Conservation (phyloP, 2,888 invertebrate genomes). For the Drosophila longiperda region DNA sequence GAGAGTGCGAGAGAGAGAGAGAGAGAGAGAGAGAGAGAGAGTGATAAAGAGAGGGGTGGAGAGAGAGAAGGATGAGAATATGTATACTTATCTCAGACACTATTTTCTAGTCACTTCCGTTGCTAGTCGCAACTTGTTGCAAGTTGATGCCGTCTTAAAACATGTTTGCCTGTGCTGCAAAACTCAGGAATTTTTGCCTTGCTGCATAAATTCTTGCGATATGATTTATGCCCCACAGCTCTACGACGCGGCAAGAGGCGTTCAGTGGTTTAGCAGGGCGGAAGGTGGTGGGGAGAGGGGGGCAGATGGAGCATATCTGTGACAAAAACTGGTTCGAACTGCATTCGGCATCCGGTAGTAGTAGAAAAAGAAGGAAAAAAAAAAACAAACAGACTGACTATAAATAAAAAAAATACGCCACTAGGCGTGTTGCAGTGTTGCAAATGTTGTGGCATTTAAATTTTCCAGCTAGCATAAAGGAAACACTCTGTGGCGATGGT, state of each 20-base stretch:
- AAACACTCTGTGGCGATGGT: conserved; percentile 13
- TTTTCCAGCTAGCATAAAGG: conserved; percentile 24
- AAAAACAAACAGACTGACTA: conserved; percentile 4
- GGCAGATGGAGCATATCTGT: conserved; percentile 3
- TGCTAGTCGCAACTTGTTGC: conserved; percentile 57
- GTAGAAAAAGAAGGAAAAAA: conserved; percentile 8
- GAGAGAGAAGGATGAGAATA: conserved; percentile 2
- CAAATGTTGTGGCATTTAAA: conserved; percentile 65
- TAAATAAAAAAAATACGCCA: conserved; percentile 36
- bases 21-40: not conserved
- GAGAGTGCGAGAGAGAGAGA: not conserved
- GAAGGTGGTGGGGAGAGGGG: too few species aligned
- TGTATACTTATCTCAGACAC: conserved; percentile 39
- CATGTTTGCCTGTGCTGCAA: conserved; percentile 54
- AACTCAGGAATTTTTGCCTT: conserved; percentile 71
- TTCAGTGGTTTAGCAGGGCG: not conserved
- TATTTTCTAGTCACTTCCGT: conserved; percentile 67
- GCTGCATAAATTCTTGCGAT: conserved; percentile 75
- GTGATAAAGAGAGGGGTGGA: not conserved
- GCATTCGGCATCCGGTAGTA: conserved; percentile 70
- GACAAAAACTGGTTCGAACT: conserved; percentile 71
- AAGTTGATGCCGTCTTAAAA: conserved; percentile 35
- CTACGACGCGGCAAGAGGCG: not conserved
- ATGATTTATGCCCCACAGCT: conserved; percentile 65
- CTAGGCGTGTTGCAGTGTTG: conserved; percentile 52